Base-by-base conservation (phyloP, 1,140 invertebrate species). In the Saccostrea cuccullata region DNA sequence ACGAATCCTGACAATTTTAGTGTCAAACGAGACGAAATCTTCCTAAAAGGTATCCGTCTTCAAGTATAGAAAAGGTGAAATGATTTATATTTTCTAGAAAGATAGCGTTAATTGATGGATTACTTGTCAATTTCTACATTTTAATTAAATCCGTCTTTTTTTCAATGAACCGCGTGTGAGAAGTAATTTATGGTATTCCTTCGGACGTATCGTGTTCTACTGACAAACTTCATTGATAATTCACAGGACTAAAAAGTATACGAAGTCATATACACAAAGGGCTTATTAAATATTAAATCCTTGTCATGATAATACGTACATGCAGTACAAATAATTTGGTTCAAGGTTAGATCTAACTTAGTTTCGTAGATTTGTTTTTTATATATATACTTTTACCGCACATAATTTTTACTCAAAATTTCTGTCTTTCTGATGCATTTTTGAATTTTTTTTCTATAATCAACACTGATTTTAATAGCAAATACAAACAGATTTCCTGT, bases 91-190 rank as follows among this genome's bases (percentile, higher is more conserved):
- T 64, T 64, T 20, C 5, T 1, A 64, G 58, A 64, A 64, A 47
- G 47, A 64, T 0, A 17, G 58, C 1, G 5, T 47, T 47, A 47
- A 17, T 20, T 64, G 58, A 64, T 64, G 1, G 58, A 64, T 64
- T 6, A 64, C 15, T 5, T 64, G 58, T 64, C 58, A n/a, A 17
- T 17, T 17, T 64, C 58, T 64, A 64, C 15, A 64, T 64, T 64
- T 64, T 64, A 64, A 64, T 64, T 64, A 64, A 64, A 64, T 64
- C 58, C 17, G 58, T 17, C n/a, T 64, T 60, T 36, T 60, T 64
- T 64, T 64, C 58, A 64, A 64, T 64, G 58, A 64, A 17, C n/a
- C 17, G 3, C 17, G 58, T 64, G 17, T 20, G n/a, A 64, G 58
- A 0, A 64, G n/a, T 20, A 64, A 64, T 64, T 64, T 64, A 64